phyloP scores from a whole-genome alignment of 2,797 vertebrate genomes.

The Smutsia gigantea region DNA sequence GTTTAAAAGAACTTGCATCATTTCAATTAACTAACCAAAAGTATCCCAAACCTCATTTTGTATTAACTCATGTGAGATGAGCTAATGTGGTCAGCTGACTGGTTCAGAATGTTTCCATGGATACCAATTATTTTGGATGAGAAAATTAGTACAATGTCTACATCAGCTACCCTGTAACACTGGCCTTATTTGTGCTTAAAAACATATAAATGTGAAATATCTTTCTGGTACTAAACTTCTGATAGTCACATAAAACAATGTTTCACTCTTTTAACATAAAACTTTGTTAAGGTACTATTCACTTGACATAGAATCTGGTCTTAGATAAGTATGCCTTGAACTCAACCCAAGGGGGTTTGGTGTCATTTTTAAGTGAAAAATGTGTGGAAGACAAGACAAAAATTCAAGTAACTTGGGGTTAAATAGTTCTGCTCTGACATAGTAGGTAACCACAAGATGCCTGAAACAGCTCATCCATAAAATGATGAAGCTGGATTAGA shows the following conservation, averaged over 20 bases:
- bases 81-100: conserved; percentile 22
- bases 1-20: conserved; percentile 52
- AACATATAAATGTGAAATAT: background rate
- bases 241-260: background rate
- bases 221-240: conserved; percentile 28
- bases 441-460: background rate
- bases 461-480: conserved; percentile 13
- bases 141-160: background rate
- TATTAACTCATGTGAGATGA: conserved; percentile 53
- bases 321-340: conserved; percentile 22
- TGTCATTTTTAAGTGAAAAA: conserved; percentile 24
- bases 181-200: conserved; percentile 27
- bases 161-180: background rate
- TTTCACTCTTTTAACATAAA: conserved; percentile 36
- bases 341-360: background rate
- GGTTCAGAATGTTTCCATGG: conserved; percentile 29
- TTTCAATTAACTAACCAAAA: conserved; percentile 45
- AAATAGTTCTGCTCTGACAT: background rate
- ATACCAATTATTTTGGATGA: conserved; percentile 30
- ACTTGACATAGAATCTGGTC: background rate
- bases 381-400: background rate
- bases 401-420: background rate
- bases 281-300: background rate
- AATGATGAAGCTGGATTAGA: background rate
- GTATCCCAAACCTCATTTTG: background rate